Evolutionary conservation across 2,113 vertebrate genomes (phyloP), one percentile per base, ranked within the genome.

Genomic region (Seriola quinqueradiata): DNA sequence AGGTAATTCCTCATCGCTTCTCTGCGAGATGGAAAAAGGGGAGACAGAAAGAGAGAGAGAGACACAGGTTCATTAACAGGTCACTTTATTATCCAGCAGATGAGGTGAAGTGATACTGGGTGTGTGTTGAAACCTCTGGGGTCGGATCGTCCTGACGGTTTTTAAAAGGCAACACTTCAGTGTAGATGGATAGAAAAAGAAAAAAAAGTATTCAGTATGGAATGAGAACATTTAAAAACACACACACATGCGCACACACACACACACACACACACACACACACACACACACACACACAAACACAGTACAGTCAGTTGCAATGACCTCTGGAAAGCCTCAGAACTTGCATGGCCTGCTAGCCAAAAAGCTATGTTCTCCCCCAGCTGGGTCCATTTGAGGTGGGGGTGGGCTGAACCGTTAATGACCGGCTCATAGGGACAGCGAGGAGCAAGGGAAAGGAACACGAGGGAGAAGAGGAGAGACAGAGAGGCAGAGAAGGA

Each of bases 1-100:
- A 99, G 95, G 93, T 99, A 99, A 95, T 99, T 99, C 87, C 98
- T 94, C 98, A 99, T 99, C 71, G 98, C 98, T 98, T 99, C 98
- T 95, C 98, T 99, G 90, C 28, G 70, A 54, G 8, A 46, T 76
- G 83, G 75, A 81, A 77, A 46, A 13, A 38, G 46, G 21, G 10
- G 66, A 70, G 2, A 54, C 1, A 16, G 23, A 16, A 13, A 12
- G n/a, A 9, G 11, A 21, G 9, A 28, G 5, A 44, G 1, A 70
- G 4, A 60, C 1, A 10, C 4, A 4, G 4, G 9, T 25, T 79
- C 4, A 60, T 71, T 55, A 38, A 16, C 4, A 13, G 50, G n/a
- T 38, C 58, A 12, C 48, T 40, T 52, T 34, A 21, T 73, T 44
- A 73, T 48, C 9, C 14, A 4, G 28, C 52, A 44, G 54, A 66